Evolutionary conservation across 2,888 invertebrate genomes (phyloP).

Genomic region (Cylindroiulus punctatus): DNA sequence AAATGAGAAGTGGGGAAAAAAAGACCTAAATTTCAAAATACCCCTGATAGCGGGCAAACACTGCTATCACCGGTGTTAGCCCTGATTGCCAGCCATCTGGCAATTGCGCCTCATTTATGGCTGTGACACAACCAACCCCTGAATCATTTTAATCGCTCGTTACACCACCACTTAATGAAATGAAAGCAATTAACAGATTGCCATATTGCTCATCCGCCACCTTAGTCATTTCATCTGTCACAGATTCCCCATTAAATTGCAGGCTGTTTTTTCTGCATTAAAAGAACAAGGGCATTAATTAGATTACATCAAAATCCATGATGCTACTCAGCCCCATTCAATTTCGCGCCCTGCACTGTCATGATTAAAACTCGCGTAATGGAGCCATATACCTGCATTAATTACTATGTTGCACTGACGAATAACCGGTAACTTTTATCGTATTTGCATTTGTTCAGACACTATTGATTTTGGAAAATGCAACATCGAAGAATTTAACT

Average conservation of each 20-base stretch:
- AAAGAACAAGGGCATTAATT: background rate
- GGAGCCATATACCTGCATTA: too few relatives aligned
- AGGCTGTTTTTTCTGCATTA: background rate
- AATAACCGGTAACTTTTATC: too few relatives aligned
- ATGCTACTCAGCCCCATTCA: background rate
- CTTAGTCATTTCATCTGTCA: background rate
- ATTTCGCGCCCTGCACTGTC: background rate
- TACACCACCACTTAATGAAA: background rate
- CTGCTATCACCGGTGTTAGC: background rate
- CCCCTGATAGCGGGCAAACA: background rate
- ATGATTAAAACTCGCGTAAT: background rate
- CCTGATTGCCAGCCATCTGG: background rate
- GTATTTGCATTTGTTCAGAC: too few relatives aligned
- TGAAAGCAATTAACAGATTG: slow-evolving; percentile 22
- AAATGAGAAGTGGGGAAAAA: background rate
- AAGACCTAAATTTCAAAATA: background rate
- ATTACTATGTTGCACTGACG: too few relatives aligned
- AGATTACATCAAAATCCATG: background rate
- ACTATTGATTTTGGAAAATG: too few relatives aligned
- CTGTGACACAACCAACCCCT: background rate
- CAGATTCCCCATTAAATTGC: background rate
- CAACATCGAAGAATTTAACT: too few relatives aligned
- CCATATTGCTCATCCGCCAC: background rate
- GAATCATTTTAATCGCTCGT: background rate
- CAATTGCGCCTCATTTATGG: background rate